Conservation (phyloP, 2,113 vertebrate species). For the Synodontis membranacea region DNA sequence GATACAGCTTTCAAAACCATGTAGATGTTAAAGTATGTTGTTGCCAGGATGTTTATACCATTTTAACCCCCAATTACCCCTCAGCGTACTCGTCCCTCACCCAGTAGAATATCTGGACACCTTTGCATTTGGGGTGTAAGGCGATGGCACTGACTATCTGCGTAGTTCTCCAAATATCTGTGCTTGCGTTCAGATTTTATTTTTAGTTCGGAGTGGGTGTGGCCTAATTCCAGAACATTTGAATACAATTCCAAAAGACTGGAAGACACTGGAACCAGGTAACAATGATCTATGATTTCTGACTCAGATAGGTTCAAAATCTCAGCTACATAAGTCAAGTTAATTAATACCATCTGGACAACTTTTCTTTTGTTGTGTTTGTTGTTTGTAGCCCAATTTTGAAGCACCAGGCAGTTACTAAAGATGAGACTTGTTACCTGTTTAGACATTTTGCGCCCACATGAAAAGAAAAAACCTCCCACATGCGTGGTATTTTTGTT, state of each 20-base stretch:
- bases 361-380: neutral
- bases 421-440: neutral
- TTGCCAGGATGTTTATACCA: neutral
- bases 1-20: neutral
- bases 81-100: neutral
- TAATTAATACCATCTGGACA: neutral
- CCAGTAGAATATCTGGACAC: neutral
- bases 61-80: neutral
- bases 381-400: neutral
- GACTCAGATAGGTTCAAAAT: neutral
- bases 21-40: neutral
- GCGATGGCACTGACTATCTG: neutral
- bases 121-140: too few relatives aligned
- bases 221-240: neutral
- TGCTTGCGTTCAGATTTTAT: neutral
- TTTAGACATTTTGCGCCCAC: neutral
- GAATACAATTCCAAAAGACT: neutral
- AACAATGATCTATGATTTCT: neutral
- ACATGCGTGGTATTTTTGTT: neutral
- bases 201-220: neutral
- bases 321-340: neutral
- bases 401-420: neutral
- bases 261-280: neutral
- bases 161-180: neutral
- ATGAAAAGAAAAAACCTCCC: neutral